Base-by-base conservation (phyloP, 1,140 invertebrate species). In the Lordiphosa stackelbergi region DNA sequence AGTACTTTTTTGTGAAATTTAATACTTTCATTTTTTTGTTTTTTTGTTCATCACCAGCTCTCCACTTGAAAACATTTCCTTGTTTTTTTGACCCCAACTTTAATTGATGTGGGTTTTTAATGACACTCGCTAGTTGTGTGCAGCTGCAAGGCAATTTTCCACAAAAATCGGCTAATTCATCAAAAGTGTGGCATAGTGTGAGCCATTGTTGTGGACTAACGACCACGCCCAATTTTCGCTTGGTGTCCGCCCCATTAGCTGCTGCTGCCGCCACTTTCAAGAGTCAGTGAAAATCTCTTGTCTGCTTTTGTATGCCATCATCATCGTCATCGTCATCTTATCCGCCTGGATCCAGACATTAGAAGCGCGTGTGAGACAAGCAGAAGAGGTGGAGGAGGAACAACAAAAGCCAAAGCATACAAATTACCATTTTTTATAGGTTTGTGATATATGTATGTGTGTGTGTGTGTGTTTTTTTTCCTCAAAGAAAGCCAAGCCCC, bases 351-450 rank as follows among this genome's bases (percentile, higher is more conserved):
- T 77, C 73, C 60, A 79, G 66, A 46, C 66, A 75, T 79, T 79
- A 81, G 74, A 81, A 79, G 74, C 75, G 74, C 74, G 74, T 79
- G 74, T 81, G 71, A 78, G 74, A 66, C 66, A 49, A 64, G 54
- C 46, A 13, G 11, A 12, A 12, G 24, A n/a, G 43, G n/a, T 9
- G 9, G n/a, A 53, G 49, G 37, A 46, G 49, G 24, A 53, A 58
- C 35, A 41, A 40, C 51, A 77, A 66, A 69, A 74, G 65, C 56
- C 57, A 81, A 54, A 81, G 71, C 74, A 69, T 75, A 79, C 71
- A 79, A 79, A 81, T 79, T 79, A 81, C 72, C 75, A 79, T 79
- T 79, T 79, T 68, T 79, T 74, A 81, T 79, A 71, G 60, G 60
- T 63, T 58, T 65, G 16, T 37, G 28, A 47, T 19, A 48, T 63